Percentiles rank a stretch among this genome's conserved stretches.
These are phyloP conservation scores for Diploscapter pachys DNA, from an alignment of 1,140 invertebrate genomes.

Conservation along the genomic window DNA sequence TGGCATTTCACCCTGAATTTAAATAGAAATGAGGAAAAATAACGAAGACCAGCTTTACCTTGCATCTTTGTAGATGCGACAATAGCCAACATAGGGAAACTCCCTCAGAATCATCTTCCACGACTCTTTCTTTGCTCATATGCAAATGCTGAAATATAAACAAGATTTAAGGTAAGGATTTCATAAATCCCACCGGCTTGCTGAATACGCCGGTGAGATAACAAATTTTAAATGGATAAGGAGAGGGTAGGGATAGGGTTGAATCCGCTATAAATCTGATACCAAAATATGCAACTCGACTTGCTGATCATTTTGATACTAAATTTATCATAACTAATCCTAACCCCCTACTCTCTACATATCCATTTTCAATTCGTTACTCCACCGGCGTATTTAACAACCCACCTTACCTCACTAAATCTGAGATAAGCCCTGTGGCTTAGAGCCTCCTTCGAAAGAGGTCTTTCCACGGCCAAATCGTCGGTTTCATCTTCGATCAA, in stretches of 20 bases:
- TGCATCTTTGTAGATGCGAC: constrained; percentile 47
- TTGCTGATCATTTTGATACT: background rate
- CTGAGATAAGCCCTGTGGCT: constrained; percentile 47
- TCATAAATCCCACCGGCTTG: no score
- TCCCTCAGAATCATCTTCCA: constrained; percentile 51
- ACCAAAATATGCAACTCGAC: background rate
- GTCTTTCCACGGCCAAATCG: constrained; percentile 30
- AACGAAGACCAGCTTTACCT: constrained; percentile 18
- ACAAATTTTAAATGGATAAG: background rate
- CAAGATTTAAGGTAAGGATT: no score
- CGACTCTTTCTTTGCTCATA: constrained; percentile 40
- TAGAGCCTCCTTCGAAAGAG: constrained; percentile 43
- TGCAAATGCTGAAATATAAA: constrained; percentile 38
- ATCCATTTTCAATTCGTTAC: background rate
- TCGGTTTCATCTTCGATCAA: constrained; percentile 24
- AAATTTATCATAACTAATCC: background rate
- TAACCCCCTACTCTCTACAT: background rate
- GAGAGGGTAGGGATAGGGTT: background rate
- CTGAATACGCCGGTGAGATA: no score
- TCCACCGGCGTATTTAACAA: constrained; percentile 10
- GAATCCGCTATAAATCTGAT: no score
- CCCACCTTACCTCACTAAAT: constrained; percentile 38
- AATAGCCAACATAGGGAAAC: constrained; percentile 50
- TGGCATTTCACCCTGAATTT: constrained; percentile 45
- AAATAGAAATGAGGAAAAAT: constrained; percentile 23